Percentiles rank a stretch among this genome's conserved stretches.
These are phyloP conservation scores for Pheosia gnoma DNA, from an alignment of 2,888 invertebrate genomes.

Conservation along the genomic window DNA sequence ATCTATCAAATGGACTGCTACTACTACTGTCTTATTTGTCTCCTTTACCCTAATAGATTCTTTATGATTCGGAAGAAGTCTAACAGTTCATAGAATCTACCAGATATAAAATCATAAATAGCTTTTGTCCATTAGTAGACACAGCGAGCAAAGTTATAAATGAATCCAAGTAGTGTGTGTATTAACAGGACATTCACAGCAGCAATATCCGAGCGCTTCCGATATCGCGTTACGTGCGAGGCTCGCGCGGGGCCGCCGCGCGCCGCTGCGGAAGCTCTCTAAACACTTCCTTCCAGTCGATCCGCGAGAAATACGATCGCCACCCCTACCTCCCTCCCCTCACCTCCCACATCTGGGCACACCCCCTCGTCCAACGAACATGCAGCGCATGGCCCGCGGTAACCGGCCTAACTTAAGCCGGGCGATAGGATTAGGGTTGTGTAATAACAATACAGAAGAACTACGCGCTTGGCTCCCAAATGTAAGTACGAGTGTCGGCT, in stretches of 20 bases:
- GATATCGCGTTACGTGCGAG: constrained; percentile 13
- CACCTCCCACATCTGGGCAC: constrained; percentile 4
- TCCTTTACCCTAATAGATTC: too few relatives aligned
- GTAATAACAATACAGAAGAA: constrained; percentile 10
- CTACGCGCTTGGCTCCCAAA: neutral
- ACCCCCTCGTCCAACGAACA: neutral
- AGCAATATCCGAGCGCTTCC: constrained; percentile 27
- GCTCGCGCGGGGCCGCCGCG: neutral
- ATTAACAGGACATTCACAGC: constrained; percentile 7
- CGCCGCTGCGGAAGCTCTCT: constrained; percentile 35
- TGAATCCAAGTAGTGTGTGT: neutral
- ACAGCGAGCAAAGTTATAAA: neutral
- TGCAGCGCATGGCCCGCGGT: constrained; percentile 7
- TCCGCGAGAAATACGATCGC: constrained; percentile 44
- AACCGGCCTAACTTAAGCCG: constrained; percentile 1
- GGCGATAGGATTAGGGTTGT: constrained; percentile 16
- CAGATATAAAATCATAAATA: neutral
- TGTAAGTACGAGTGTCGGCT: neutral
- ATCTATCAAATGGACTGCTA: too few relatives aligned
- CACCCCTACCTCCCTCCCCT: constrained; percentile 4
- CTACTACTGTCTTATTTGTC: too few relatives aligned
- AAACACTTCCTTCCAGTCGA: constrained; percentile 54
- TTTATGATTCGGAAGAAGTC: too few relatives aligned
- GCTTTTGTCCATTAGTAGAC: neutral
- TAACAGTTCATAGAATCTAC: too few relatives aligned